phyloP scores from a whole-genome alignment of 2,888 invertebrate genomes.

The Ophioninae sp. region DNA sequence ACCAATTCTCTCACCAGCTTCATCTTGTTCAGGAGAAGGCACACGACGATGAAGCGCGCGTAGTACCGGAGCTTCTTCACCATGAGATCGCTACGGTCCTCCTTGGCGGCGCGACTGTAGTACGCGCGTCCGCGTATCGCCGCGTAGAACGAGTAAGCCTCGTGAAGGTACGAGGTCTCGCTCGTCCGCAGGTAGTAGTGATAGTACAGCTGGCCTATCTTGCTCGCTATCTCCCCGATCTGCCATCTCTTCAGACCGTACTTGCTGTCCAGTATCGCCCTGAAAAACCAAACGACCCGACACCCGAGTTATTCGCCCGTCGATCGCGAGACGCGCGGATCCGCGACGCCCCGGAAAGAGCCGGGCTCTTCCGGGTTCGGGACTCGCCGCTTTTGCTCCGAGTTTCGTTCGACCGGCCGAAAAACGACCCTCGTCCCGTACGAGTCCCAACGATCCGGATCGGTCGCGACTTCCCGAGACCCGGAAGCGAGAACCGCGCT shows the following conservation, averaged over 20 bases:
- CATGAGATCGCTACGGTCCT: conserved; percentile 97
- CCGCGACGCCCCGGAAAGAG: too few species aligned
- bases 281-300: conserved; percentile 75
- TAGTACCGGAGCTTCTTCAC: conserved; percentile 97
- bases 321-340: too few species aligned
- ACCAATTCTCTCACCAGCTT: conserved; percentile 95
- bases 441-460: too few species aligned
- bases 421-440: too few species aligned
- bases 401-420: too few species aligned
- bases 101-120: conserved; percentile 95
- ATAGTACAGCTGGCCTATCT: conserved; percentile 99
- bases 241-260: conserved; percentile 99
- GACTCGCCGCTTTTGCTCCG: too few species aligned
- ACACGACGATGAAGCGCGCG: conserved; percentile 97
- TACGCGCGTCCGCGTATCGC: conserved; percentile 97
- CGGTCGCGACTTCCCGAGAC: too few species aligned
- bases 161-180: conserved; percentile 97
- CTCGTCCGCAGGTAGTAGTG: conserved; percentile 98
- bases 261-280: conserved; percentile 92
- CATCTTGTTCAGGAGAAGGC: conserved; percentile 95
- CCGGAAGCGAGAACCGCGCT: not conserved
- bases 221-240: conserved; percentile 98
- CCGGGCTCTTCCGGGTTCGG: too few species aligned
- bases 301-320: not conserved
- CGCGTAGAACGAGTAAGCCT: conserved; percentile 97